Percentiles rank a stretch among this genome's conserved stretches.
phyloP scores from a whole-genome alignment of 2,113 vertebrate genomes.

The Nibea albiflora region DNA sequence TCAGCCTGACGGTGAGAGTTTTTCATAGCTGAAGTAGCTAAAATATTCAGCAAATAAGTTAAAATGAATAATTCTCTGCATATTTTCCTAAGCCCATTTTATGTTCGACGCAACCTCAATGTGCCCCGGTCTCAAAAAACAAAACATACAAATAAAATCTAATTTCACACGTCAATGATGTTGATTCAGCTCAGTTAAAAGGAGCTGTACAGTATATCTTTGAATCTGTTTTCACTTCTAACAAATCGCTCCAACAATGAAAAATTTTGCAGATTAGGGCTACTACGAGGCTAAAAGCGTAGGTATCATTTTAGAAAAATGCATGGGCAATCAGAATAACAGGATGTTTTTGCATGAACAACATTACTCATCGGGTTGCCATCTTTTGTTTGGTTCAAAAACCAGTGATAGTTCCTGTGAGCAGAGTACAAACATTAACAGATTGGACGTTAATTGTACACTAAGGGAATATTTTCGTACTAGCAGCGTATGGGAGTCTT shows the following conservation, averaged over 20 bases:
- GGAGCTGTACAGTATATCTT: not conserved
- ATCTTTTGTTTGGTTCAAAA: not conserved
- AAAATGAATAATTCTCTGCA: not conserved
- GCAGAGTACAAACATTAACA: not conserved
- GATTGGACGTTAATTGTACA: not conserved
- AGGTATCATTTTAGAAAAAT: not conserved
- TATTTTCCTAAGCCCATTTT: conserved; percentile 13
- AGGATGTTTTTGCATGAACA: not conserved
- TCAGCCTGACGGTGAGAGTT: not conserved
- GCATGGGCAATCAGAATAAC: not conserved
- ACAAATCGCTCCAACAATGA: not conserved
- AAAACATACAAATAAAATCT: too few species aligned
- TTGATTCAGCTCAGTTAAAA: not conserved
- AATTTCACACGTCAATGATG: too few species aligned
- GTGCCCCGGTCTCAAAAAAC: too few species aligned
- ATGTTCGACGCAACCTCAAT: too few species aligned
- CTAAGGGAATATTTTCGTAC: not conserved
- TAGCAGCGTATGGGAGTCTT: not conserved
- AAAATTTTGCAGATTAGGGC: not conserved
- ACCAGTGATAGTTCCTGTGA: not conserved
- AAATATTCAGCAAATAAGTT: not conserved
- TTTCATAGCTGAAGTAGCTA: not conserved
- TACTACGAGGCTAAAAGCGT: not conserved
- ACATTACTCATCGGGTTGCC: not conserved
- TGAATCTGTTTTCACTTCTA: not conserved